These are phyloP conservation scores for Lepidurus apus DNA, from an alignment of 1,140 invertebrate genomes.

Conservation along the genomic window DNA sequence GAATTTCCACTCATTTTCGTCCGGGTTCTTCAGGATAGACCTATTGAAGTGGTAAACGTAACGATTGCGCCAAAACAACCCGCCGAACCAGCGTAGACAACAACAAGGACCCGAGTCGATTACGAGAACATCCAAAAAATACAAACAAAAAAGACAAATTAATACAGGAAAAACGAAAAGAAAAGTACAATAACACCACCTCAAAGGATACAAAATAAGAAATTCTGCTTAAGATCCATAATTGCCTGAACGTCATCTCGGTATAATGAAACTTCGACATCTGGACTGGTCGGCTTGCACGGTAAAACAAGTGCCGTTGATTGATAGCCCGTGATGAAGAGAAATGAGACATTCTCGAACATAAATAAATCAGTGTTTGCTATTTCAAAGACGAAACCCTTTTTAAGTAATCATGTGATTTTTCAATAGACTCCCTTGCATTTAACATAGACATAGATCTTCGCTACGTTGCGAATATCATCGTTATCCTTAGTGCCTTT, in stretches of 20 bases:
- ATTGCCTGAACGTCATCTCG: not conserved
- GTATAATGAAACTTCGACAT: constrained; percentile 2
- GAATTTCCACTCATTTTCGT: too few species aligned
- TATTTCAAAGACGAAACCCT: not conserved
- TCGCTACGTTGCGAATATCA: not conserved
- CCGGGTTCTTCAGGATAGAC: too few species aligned
- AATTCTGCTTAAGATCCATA: not conserved
- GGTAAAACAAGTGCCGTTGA: not conserved
- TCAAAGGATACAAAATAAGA: too few species aligned
- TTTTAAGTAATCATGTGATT: not conserved
- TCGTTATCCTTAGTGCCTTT: not conserved
- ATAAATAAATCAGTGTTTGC: not conserved
- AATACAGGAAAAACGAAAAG: not conserved
- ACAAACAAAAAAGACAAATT: too few species aligned
- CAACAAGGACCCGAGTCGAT: too few species aligned
- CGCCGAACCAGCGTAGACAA: too few species aligned
- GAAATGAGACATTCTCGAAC: too few species aligned
- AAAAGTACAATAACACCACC: not conserved
- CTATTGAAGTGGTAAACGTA: too few species aligned
- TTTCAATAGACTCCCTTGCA: not conserved
- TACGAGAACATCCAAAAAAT: too few species aligned
- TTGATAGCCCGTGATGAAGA: not conserved
- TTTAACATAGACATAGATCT: constrained; percentile 14
- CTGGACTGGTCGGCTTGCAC: constrained; percentile 28
- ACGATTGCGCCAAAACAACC: too few species aligned